Percentiles rank a stretch among this genome's conserved stretches.
These are phyloP conservation scores for Pinctada fucata DNA, from an alignment of 2,888 invertebrate genomes.

Conservation along the genomic window DNA sequence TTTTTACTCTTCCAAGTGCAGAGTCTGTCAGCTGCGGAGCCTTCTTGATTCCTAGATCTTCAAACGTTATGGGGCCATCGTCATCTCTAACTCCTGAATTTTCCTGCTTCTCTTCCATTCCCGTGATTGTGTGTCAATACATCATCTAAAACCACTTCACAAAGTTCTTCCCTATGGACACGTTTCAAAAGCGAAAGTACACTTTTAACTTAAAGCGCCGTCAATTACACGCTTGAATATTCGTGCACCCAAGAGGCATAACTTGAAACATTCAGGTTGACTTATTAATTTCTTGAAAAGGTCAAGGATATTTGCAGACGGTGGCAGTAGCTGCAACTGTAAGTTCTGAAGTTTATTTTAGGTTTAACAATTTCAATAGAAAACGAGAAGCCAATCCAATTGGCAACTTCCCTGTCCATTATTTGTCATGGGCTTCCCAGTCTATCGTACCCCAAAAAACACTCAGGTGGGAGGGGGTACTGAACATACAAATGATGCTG, in stretches of 20 bases:
- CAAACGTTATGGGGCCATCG: conserved; percentile 53
- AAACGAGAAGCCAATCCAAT: too few species aligned
- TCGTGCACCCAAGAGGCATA: too few species aligned
- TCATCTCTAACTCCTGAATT: neutral
- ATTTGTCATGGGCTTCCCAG: too few species aligned
- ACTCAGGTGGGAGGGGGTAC: too few species aligned
- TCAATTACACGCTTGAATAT: conserved; percentile 14
- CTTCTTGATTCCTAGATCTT: conserved; percentile 57
- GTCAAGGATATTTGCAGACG: conserved; percentile 15
- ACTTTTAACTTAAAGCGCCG: neutral
- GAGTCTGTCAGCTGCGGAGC: conserved; percentile 50
- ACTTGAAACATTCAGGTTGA: neutral
- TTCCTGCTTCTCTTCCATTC: conserved; percentile 5
- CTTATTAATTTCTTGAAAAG: neutral
- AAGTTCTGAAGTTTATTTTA: too few species aligned
- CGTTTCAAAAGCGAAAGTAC: conserved; percentile 40
- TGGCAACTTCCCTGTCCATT: too few species aligned
- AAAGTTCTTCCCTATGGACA: neutral
- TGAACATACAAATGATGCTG: too few species aligned
- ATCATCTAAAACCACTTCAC: conserved; percentile 3
- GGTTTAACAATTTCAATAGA: too few species aligned
- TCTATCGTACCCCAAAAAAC: too few species aligned
- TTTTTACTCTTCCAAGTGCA: conserved; percentile 34
- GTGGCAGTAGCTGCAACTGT: too few species aligned
- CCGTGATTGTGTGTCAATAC: too few species aligned